Conservation (phyloP, 2,113 vertebrate species). For the Campylomormyrus numenius region DNA sequence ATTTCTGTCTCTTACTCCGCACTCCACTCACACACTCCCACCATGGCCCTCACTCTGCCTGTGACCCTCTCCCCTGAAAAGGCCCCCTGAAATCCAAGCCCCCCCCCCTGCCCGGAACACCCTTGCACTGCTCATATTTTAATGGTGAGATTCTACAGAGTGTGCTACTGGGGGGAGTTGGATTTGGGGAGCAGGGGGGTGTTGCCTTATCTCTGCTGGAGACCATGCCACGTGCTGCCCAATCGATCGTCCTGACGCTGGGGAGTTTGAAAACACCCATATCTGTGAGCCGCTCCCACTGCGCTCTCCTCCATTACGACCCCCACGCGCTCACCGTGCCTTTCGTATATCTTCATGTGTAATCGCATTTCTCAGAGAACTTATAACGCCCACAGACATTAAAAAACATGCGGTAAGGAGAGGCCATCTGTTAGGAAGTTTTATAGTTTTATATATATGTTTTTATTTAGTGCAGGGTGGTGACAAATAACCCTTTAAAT, state of each 20-base stretch:
- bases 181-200: neutral
- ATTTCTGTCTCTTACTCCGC: constrained; percentile 21
- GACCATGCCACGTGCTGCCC: neutral
- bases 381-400: neutral
- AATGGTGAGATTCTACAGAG: constrained; percentile 33
- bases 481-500: constrained; percentile 15
- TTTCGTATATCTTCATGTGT: neutral
- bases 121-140: constrained; percentile 47
- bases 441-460: neutral
- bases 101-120: neutral
- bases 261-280: neutral
- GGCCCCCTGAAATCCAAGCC: constrained; percentile 62
- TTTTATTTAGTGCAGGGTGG: neutral
- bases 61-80: constrained; percentile 39
- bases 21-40: constrained; percentile 18
- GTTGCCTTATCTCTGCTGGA: neutral
- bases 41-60: constrained; percentile 16
- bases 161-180: neutral
- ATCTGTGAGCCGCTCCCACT: neutral
- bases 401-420: neutral
- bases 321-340: neutral
- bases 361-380: neutral
- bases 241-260: neutral
- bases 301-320: neutral
- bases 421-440: neutral